These are phyloP conservation scores for Rutpela maculata DNA, from an alignment of 2,888 invertebrate species.

Conservation along the genomic window DNA sequence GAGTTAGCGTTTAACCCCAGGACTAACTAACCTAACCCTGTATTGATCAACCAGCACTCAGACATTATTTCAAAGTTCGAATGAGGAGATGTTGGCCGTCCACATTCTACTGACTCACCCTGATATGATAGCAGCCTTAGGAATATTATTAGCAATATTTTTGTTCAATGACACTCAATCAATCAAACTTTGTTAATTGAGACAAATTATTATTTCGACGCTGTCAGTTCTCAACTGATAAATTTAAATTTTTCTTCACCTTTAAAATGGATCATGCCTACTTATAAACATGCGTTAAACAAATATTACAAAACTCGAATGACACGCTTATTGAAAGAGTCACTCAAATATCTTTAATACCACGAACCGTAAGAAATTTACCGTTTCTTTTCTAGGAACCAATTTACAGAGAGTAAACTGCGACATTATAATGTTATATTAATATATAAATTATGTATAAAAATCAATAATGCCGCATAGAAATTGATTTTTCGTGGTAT, in stretches of 20 bases:
- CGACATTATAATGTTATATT: neutral
- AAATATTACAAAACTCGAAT: constrained; percentile 5
- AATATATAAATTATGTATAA: neutral
- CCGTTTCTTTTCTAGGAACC: neutral
- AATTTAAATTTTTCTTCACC: constrained; percentile 16
- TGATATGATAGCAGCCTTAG: neutral
- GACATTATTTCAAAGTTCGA: too few relatives aligned
- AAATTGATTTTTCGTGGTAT: neutral
- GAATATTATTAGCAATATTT: neutral
- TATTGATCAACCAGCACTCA: too few relatives aligned
- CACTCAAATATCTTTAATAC: neutral
- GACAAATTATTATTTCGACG: constrained; percentile 19
- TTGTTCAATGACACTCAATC: constrained; percentile 10
- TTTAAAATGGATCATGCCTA: constrained; percentile 12
- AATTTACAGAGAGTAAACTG: neutral
- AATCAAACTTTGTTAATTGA: constrained; percentile 18
- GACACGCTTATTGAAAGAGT: neutral
- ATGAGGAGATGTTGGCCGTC: too few relatives aligned
- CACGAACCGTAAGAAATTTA: neutral
- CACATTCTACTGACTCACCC: too few relatives aligned
- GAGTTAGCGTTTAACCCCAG: too few relatives aligned
- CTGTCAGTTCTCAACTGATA: neutral
- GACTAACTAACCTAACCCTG: too few relatives aligned
- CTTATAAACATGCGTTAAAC: neutral
- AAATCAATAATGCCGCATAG: neutral